A percentile compares a stretch with the other conserved stretches of the same genome.
Conservation (phyloP, 2,113 vertebrate species). For the Oxygymnocypris stewartii region DNA sequence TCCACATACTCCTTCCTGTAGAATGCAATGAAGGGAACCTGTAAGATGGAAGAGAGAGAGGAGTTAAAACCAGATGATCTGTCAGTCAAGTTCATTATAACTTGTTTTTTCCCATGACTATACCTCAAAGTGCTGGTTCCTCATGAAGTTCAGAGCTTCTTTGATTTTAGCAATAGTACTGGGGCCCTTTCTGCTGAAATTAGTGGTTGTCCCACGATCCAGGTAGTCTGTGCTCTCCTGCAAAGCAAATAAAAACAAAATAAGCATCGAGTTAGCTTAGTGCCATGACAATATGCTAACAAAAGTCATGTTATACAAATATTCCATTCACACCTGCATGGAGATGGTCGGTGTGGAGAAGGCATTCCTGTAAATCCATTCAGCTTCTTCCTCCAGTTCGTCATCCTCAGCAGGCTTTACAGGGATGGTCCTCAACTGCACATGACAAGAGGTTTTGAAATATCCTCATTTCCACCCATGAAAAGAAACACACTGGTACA, state of each 20-base stretch:
- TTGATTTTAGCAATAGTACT: conserved; percentile 98
- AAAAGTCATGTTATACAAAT: background rate
- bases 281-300: background rate
- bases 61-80: background rate
- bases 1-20: conserved; percentile 99
- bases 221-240: conserved; percentile 94
- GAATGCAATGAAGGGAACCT: conserved; percentile 99
- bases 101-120: background rate
- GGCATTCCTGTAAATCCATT: conserved; percentile 98
- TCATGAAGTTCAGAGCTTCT: conserved; percentile 97
- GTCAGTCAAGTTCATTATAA: background rate
- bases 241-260: background rate
- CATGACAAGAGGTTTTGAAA: conserved; percentile 4
- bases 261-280: background rate
- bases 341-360: conserved; percentile 97
- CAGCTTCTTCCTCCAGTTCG: conserved; percentile 96
- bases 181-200: conserved; percentile 93
- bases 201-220: conserved; percentile 89
- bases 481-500: background rate
- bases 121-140: conserved; percentile 99
- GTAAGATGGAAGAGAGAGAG: conserved; percentile 42
- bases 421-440: conserved; percentile 86
- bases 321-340: conserved; percentile 81
- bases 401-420: conserved; percentile 95
- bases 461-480: background rate